phyloP scores from a whole-genome alignment of 2,888 invertebrate genomes.

The Himalopsyche japonica region DNA sequence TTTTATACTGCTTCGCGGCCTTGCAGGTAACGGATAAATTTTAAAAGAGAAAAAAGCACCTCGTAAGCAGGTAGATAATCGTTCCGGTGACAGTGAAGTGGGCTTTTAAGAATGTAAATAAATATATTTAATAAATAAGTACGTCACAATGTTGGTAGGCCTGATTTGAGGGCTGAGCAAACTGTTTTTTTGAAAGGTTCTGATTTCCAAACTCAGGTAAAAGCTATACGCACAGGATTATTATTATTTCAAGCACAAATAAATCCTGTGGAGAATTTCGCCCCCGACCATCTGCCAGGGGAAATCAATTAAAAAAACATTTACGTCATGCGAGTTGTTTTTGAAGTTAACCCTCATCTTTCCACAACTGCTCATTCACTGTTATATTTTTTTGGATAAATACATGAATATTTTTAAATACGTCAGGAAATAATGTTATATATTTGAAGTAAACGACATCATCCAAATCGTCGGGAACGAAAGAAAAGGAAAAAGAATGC shows the following conservation, averaged over 20 bases:
- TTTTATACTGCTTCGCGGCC: not conserved
- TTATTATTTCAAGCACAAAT: not conserved
- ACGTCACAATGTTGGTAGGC: not conserved
- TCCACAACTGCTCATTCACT: no score
- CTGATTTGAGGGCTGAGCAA: not conserved
- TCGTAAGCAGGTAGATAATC: not conserved
- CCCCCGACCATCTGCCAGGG: not conserved
- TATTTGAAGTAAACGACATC: no score
- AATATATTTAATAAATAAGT: not conserved
- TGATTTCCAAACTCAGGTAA: not conserved
- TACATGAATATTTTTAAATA: no score
- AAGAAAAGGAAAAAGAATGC: no score
- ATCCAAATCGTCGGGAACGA: no score
- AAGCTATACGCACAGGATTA: not conserved
- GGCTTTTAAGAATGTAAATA: not conserved
- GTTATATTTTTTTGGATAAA: no score
- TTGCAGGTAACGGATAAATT: not conserved
- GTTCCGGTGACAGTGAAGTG: not conserved
- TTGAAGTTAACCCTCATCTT: no score
- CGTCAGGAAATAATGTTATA: no score
- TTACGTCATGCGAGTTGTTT: no score
- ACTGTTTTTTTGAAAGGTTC: not conserved
- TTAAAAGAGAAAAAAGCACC: not conserved
- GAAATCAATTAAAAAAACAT: not conserved
- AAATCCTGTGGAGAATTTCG: not conserved